Evolutionary conservation across 2,113 vertebrate genomes (phyloP).

Genomic region (Sylvia atricapilla): DNA sequence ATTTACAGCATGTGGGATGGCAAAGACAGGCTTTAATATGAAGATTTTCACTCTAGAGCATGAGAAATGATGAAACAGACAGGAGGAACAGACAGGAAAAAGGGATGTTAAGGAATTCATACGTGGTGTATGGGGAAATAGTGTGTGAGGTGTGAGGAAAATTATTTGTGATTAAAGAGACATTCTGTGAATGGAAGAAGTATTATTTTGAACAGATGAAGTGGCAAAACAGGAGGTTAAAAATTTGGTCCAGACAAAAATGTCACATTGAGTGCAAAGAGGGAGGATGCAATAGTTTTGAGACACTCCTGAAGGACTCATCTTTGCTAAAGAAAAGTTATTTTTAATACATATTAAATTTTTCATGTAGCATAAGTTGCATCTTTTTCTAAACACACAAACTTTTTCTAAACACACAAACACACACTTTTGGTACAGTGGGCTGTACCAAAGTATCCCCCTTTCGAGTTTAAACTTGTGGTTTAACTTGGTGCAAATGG

Average conservation of each 20-base stretch:
- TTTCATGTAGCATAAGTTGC: background rate
- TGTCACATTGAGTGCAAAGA: background rate
- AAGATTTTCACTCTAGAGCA: background rate
- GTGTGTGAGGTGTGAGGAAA: background rate
- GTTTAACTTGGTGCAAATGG: background rate
- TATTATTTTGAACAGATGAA: background rate
- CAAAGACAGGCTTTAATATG: background rate
- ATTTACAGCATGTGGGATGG: background rate
- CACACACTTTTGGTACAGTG: no score
- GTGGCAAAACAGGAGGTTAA: background rate
- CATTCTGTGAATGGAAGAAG: background rate
- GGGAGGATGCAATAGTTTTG: background rate
- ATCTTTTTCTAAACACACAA: background rate
- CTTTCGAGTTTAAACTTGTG: background rate
- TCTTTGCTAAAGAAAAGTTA: background rate
- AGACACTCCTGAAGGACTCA: background rate
- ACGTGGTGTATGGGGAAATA: accelerated
- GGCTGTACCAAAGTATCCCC: background rate
- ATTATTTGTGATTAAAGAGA: background rate
- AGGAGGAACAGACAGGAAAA: background rate
- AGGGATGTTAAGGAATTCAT: background rate
- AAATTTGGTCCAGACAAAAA: background rate
- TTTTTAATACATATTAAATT: background rate
- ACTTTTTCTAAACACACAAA: background rate
- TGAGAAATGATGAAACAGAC: background rate